Base-by-base conservation (phyloP, 2,888 invertebrate genomes). In the Hofmannophila pseudospretella region DNA sequence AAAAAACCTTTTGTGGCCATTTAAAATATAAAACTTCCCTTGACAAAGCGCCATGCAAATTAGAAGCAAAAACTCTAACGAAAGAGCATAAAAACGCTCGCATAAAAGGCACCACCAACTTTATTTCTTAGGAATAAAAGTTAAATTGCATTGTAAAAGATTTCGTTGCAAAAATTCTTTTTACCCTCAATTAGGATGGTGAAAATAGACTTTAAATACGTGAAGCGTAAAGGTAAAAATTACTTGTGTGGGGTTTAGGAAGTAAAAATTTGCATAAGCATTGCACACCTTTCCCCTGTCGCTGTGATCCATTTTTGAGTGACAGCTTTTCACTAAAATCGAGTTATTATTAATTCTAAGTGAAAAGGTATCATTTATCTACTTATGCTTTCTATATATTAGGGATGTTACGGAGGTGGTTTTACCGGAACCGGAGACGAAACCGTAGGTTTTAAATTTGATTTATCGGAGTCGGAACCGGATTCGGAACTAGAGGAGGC, bases 1-100 rank as follows among this genome's bases (percentile, higher is more conserved):
- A 76, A 81, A 78, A 85, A 84, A 80, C 70, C 85, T 76, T 76
- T 86, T 86, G 85, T 85, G 85, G 84, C 80, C 62, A 79, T 84
- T 85, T 79, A 69, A 74, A 79, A 81, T 79, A 75, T 77, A 79
- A 73, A 79, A 75, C 69, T 73, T 65, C 60, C 67, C 72, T 76
- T 75, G 60, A 84, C 81, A 85, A 85, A 75, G 71, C 74, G 63
- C 72, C 79, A 86, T 86, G 86, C 85, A 86, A 86, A 86, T 86
- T 85, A 85, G 82, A 67, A 61, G 48, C 49, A 45, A 48, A n/a
- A 49, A 41, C 41, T 44, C 44, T 45, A 35, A 35, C 33, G 43
- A 44, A 72, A 67, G 19, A 58, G 42, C 44, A 20, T 56, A 67
- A 53, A 50, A 41, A 41, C 34, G 2, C 44, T 41, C 32, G 5